Base-by-base conservation (phyloP, 2,113 vertebrate species). In the Rhinoderma darwinii region DNA sequence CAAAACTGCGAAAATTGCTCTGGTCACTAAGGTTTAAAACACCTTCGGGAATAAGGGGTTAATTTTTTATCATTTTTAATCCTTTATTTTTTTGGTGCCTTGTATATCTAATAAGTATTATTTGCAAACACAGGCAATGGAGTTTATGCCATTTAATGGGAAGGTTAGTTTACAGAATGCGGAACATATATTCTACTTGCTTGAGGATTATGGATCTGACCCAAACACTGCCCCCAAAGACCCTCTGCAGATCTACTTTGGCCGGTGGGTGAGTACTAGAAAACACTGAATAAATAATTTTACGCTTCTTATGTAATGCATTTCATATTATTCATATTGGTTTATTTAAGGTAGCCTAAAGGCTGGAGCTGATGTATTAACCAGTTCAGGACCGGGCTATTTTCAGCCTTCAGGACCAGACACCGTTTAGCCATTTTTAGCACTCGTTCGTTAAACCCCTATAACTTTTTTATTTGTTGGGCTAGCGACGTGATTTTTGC, bases 141-240 rank as follows among this genome's bases (percentile, higher is more conserved):
- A 96, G n/a, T 99, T 97, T 93, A 92, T 99, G 66, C 96, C 96
- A 0, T 99, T 99, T 94, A 90, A 95, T 92, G 98, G 98, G 82
- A 95, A 94, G 89, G 98, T 99, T 61, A 97, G 94, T 89, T 95
- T 99, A 84, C 98, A 96, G 91, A 96, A 92, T 81, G 96, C 98
- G 54, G 93, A 99, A 44, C 95, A 99, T 54, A 77, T 93, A 83
- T 99, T 99, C 90, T 98, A 96, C 90, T 89, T 98, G 91, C 88
- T 99, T 83, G 98, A 99, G 89, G 97, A 99, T 92, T 98, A 99
- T 88, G 98, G 97, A 87, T 93, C 94, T 84, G 95, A 99, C 88
- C 97, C 97, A 82, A 99, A 99, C 86, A 90, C 94, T 25, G 95
- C 97, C 87, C 97, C 97, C 0, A 94, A 98, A 22, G 90, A 96